Percentiles rank a stretch among this genome's conserved stretches.
Conservation (phyloP, 2,113 vertebrate species). For the Dipodomys spectabilis region DNA sequence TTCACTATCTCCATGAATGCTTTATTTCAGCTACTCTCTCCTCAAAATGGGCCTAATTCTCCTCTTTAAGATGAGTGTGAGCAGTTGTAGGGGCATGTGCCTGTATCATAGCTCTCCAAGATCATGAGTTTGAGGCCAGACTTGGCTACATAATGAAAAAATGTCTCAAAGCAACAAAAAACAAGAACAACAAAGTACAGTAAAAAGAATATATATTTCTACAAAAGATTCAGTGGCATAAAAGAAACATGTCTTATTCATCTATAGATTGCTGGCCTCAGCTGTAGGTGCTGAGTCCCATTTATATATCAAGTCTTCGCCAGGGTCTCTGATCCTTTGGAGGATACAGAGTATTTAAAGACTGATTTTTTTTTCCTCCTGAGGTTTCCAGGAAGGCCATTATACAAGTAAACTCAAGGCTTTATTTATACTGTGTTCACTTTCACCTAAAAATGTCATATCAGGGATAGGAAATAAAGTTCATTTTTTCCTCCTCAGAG, state of each 20-base stretch:
- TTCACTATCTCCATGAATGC: background rate
- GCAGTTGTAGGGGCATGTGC: too few species aligned
- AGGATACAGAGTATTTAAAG: background rate
- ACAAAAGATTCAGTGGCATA: background rate
- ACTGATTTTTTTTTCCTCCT: background rate
- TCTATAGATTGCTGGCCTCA: too few species aligned
- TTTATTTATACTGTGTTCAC: background rate
- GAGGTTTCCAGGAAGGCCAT: background rate
- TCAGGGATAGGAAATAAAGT: background rate
- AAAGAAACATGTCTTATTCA: too few species aligned
- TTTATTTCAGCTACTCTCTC: background rate
- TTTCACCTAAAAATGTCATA: background rate
- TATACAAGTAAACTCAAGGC: background rate
- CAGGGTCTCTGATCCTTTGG: background rate
- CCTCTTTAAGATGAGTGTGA: background rate
- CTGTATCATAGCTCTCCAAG: too few species aligned
- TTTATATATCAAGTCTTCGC: too few species aligned
- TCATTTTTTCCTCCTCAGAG: background rate
- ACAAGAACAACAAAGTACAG: too few species aligned
- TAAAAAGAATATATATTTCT: background rate
- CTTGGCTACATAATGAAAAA: too few species aligned
- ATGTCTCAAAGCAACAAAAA: too few species aligned
- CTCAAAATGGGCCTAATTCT: background rate
- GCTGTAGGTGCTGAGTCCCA: too few species aligned
- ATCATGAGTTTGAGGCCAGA: too few species aligned